Evolutionary conservation across 1,140 invertebrate genomes (phyloP), one percentile per base, ranked within the genome.

Genomic region (Bombus balteatus): DNA sequence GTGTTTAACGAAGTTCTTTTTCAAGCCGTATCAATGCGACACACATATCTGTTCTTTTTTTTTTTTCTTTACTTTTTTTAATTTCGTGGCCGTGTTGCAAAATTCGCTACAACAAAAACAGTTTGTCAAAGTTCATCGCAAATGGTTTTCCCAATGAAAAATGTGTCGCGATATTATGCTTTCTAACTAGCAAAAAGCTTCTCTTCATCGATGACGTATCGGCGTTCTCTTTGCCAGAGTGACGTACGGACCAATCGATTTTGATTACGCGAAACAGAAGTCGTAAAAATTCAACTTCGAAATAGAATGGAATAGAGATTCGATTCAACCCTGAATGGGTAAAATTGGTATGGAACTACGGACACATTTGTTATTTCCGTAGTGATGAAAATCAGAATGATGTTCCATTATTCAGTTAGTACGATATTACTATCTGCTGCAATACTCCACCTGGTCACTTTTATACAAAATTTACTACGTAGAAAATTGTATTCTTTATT

Each of bases 191-290:
- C 37, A 72, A 72, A 72, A 39, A 2, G 71, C 43, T 47, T 1
- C 71, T 73, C 39, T 18, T 47, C 41, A 32, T 73, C 71, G 70
- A 41, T n/a, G 37, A 72, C 70, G 70, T 72, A 43, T 72, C 39
- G 34, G 1, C 70, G 22, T 75, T 34, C 43, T 13, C 22, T 32
- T 53, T 34, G 32, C 22, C 34, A 25, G 39, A 8, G 15, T 47
- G 72, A 73, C 72, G 41, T 32, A 25, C 41, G 72, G 13, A 9
- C 41, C 73, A 25, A 53, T 75, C 43, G 73, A 53, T 75, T 75
- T 75, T 53, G 41, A 75, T 53, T 75, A 53, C 73, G 43, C 73
- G 73, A 53, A 34, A 53, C 73, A 53, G 43, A 75, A 34, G 73
- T n/a, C 13, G 41, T 53, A 75, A 75, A 75, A 47, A 47, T 75